Conservation (phyloP, 2,113 vertebrate species). For the Eubucco bourcierii region DNA sequence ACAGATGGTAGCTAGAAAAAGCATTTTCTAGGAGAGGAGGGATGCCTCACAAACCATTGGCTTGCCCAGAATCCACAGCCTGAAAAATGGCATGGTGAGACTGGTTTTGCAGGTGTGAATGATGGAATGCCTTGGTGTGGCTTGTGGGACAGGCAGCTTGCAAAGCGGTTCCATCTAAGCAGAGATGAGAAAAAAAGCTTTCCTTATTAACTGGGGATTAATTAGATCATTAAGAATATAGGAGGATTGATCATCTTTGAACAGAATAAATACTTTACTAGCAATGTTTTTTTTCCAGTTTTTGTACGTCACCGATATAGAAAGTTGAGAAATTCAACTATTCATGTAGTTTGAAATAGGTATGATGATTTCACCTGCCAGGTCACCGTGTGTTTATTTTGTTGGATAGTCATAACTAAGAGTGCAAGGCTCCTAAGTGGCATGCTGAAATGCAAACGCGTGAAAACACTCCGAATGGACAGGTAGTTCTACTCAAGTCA, state of each 20-base stretch:
- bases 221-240: background rate
- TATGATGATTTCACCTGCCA: background rate
- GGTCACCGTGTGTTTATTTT: background rate
- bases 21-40: background rate
- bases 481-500: background rate
- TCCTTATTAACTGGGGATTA: background rate
- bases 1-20: background rate
- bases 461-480: background rate
- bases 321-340: background rate
- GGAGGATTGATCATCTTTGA: background rate
- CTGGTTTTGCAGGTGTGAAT: background rate
- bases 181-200: background rate
- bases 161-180: background rate
- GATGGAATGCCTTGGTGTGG: background rate
- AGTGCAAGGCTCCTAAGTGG: too few species aligned
- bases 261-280: background rate
- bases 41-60: background rate
- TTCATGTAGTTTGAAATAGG: background rate
- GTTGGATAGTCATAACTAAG: background rate
- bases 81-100: fast-evolving
- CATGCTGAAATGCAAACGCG: background rate
- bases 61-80: background rate
- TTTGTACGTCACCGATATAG: background rate
- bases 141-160: background rate
- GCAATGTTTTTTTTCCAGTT: background rate